Evolutionary conservation across 2,113 vertebrate genomes (phyloP).

Genomic region (Todiramphus saurophagus): DNA sequence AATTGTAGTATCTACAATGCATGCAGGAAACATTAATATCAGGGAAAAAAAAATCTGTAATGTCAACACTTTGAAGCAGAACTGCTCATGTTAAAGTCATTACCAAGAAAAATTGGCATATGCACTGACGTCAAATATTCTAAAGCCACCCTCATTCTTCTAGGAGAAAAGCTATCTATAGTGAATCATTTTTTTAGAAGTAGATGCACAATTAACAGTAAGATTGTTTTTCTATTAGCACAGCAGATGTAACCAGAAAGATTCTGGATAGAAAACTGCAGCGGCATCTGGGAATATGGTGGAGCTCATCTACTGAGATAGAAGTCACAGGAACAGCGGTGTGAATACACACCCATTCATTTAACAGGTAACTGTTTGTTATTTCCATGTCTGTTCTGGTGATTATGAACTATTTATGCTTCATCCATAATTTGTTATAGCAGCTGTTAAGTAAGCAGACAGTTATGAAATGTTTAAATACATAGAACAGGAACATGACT

Average conservation of each 20-base stretch:
- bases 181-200: not conserved
- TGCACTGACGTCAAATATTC: not conserved
- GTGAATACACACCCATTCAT: not conserved
- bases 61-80: not conserved
- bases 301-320: not conserved
- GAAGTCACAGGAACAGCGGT: not conserved
- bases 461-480: not conserved
- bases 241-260: not conserved
- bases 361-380: not conserved
- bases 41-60: not conserved
- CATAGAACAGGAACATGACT: not conserved
- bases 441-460: not conserved
- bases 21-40: not conserved
- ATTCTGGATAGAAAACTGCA: not conserved
- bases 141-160: not conserved
- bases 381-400: not conserved
- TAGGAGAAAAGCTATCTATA: not conserved
- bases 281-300: not conserved
- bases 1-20: not conserved
- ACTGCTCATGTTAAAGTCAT: not conserved
- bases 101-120: not conserved
- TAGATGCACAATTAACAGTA: not conserved
- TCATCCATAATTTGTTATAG: not conserved
- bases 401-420: not conserved
- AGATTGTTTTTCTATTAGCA: not conserved